Evolutionary conservation across 2,113 vertebrate genomes (phyloP).

Genomic region (Salminus brasiliensis): DNA sequence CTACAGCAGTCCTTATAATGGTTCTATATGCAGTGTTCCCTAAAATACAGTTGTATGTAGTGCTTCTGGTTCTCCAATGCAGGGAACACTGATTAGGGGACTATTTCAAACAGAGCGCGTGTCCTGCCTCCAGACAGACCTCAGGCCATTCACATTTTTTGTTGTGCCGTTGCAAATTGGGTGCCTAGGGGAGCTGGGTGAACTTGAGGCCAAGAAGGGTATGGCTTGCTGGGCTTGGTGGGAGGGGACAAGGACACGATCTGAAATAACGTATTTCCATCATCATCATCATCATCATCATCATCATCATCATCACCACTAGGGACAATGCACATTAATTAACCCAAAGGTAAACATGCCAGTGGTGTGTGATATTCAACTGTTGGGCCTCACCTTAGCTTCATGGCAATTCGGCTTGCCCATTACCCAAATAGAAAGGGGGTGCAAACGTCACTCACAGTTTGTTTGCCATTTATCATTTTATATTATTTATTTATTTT

Average conservation of each 20-base stretch:
- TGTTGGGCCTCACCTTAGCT: too few relatives aligned
- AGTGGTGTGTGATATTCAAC: too few relatives aligned
- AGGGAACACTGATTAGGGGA: too few relatives aligned
- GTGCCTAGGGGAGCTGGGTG: constrained; percentile 21
- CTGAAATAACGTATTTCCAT: constrained; percentile 52
- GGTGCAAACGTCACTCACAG: neutral
- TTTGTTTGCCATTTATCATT: neutral
- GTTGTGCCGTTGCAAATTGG: constrained; percentile 14
- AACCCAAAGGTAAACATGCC: too few relatives aligned
- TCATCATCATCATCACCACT: neutral
- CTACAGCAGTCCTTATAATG: too few relatives aligned
- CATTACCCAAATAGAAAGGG: too few relatives aligned
- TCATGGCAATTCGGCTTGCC: too few relatives aligned
- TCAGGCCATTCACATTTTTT: neutral
- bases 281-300: neutral
- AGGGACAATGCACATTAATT: neutral
- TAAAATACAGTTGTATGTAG: neutral
- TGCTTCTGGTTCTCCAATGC: neutral
- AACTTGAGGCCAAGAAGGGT: too few relatives aligned
- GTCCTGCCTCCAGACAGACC: neutral
- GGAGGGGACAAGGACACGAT: constrained; percentile 63
- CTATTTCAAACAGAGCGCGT: too few relatives aligned
- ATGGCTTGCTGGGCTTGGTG: constrained; percentile 45
- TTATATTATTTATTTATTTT: neutral
- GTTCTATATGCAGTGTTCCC: too few relatives aligned